Conservation (phyloP, 2,888 invertebrate genomes). For the Phortica magna region DNA sequence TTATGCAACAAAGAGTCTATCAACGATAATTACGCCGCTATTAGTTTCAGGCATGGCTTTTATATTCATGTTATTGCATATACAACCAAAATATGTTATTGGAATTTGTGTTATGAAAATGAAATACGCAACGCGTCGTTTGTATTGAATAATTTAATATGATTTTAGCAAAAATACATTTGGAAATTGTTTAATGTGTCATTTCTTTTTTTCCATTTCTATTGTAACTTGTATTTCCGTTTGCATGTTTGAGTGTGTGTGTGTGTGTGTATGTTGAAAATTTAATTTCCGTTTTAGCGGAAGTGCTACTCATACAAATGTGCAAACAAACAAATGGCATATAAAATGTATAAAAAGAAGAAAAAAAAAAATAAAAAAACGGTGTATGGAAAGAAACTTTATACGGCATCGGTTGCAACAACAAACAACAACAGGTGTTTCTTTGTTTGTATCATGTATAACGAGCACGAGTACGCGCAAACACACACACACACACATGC, state of each 20-base stretch:
- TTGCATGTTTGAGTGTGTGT: background rate
- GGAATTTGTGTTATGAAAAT: no score
- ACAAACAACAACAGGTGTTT: constrained; percentile 30
- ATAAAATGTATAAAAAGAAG: background rate
- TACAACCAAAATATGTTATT: no score
- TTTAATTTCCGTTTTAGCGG: constrained; percentile 34
- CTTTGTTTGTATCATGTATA: background rate
- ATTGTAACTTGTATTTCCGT: background rate
- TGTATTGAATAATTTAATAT: background rate
- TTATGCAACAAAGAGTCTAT: background rate
- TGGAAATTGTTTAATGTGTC: background rate
- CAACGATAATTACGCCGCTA: no score
- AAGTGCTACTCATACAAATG: constrained; percentile 18
- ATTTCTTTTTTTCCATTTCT: background rate
- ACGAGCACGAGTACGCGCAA: background rate
- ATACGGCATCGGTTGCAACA: background rate
- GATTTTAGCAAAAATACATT: constrained; percentile 6
- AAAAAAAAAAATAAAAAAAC: background rate
- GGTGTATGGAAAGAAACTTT: background rate
- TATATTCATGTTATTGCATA: no score
- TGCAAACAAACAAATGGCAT: background rate
- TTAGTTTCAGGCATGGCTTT: no score
- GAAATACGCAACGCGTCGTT: background rate
- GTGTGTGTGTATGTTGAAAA: constrained; percentile 13
- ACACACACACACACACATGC: background rate